These are phyloP conservation scores for Copidosoma floridanum DNA, from an alignment of 1,140 invertebrate species.

Conservation along the genomic window DNA sequence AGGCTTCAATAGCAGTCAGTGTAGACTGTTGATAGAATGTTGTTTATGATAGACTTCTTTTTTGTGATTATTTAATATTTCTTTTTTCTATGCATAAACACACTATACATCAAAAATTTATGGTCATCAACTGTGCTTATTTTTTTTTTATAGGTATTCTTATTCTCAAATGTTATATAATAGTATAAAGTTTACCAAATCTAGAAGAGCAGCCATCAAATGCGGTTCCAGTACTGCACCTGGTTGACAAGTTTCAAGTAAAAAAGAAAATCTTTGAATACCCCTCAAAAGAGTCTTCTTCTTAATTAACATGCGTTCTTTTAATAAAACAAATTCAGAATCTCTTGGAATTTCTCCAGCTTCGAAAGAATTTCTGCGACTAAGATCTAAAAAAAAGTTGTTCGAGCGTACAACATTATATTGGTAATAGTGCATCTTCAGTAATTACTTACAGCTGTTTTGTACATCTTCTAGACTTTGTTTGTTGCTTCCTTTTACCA, in stretches of 20 bases:
- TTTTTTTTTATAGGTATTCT: no score
- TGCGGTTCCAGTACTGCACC: slow-evolving; percentile 94
- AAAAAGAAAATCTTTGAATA: slow-evolving; percentile 80
- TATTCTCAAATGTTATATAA: no score
- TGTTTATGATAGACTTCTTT: no score
- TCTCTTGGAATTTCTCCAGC: slow-evolving; percentile 74
- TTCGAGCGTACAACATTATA: background rate
- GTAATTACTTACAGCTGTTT: slow-evolving; percentile 65
- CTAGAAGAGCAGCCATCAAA: slow-evolving; percentile 90
- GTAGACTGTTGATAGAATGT: no score
- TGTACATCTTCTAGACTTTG: slow-evolving; percentile 81
- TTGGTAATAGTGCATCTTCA: background rate
- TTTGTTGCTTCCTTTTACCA: slow-evolving; percentile 76
- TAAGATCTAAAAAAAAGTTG: slow-evolving; percentile 63
- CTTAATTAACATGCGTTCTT: slow-evolving; percentile 78
- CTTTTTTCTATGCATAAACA: no score
- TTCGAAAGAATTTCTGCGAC: slow-evolving; percentile 79
- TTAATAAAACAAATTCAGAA: slow-evolving; percentile 82
- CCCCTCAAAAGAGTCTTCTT: slow-evolving; percentile 74
- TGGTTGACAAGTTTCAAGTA: slow-evolving; percentile 92
- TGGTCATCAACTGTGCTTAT: no score
- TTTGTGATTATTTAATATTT: no score
- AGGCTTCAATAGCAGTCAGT: no score
- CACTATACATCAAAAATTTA: no score
- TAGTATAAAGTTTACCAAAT: slow-evolving; percentile 70